phyloP scores from a whole-genome alignment of 1,140 invertebrate species.

The Calephelis nemesis region DNA sequence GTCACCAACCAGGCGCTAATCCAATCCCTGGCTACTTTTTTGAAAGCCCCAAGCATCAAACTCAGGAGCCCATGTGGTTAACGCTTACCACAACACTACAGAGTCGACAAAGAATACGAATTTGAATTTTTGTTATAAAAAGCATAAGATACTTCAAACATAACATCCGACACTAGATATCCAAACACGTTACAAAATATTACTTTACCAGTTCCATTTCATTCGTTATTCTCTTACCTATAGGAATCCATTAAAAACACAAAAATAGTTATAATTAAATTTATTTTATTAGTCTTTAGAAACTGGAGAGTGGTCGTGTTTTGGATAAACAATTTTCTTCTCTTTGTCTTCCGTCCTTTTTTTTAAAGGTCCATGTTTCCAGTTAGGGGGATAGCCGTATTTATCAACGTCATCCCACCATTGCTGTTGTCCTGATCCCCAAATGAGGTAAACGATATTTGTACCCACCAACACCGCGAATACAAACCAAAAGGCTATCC shows the following conservation, averaged over 20 bases:
- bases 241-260: neutral
- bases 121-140: too few relatives aligned
- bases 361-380: slow-evolving; percentile 63
- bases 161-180: too few relatives aligned
- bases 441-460: slow-evolving; percentile 85
- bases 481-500: slow-evolving; percentile 73
- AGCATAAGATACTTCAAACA: too few relatives aligned
- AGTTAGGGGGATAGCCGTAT: slow-evolving; percentile 58
- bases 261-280: neutral
- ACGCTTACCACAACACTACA: too few relatives aligned
- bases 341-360: slow-evolving; percentile 42
- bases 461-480: slow-evolving; percentile 82
- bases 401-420: slow-evolving; percentile 83
- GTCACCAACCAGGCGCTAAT: too few relatives aligned
- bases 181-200: too few relatives aligned
- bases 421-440: slow-evolving; percentile 85
- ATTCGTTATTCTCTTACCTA: too few relatives aligned
- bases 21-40: too few relatives aligned
- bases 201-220: too few relatives aligned
- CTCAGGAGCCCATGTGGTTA: too few relatives aligned
- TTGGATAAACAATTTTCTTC: slow-evolving; percentile 64
- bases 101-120: too few relatives aligned
- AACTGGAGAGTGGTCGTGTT: slow-evolving; percentile 66
- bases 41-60: too few relatives aligned
- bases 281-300: slow-evolving; percentile 34